Base-by-base conservation (phyloP, 2,888 invertebrate species). In the Drosophila dives region DNA sequence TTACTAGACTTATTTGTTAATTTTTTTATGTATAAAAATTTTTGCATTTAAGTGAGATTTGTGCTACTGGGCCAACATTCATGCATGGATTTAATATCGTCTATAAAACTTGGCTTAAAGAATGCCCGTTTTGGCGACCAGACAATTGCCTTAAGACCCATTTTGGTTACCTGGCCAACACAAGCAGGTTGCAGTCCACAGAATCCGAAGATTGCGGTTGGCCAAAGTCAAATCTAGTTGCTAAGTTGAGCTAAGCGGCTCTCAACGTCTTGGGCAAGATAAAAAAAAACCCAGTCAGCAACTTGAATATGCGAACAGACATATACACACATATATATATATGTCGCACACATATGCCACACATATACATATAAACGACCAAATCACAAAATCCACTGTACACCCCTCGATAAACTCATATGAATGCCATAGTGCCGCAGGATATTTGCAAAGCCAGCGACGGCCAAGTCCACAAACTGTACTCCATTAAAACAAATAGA, bases 401-500 rank as follows among this genome's bases (percentile, higher is more conserved):
- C 72, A 54, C 68, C 63, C 58, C 58, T 10, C 70, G 83, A 85
- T 89, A 85, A 86, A 90, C 89, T 85, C 86, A 71, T 74, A 86
- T 90, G 90, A 83, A 90, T 77, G 83, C 71, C n/a, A n/a, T 51
- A 71, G 56, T 66, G 89, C 85, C 89, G 80, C 72, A 77, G 85
- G 85, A 83, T 86, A 88, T 88, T 88, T 83, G 86, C 81, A 80
- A 83, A 86, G 72, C 83, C 73, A 73, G 62, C 48, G 58, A 60
- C 69, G 50, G 65, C 50, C 15, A 50, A 76, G 67, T 67, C 62
- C 65, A 58, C 72, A 61, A 64, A 65, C 32, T 42, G 56, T 48
- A 76, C 80, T 84, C 88, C 82, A 89, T 84, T 84, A 89, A 87
- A 87, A 86, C 88, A 85, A 83, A 83, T 86, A 83, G 83, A 69